These are phyloP conservation scores for Cerceris rybyensis DNA, from an alignment of 2,888 invertebrate species.

Conservation along the genomic window DNA sequence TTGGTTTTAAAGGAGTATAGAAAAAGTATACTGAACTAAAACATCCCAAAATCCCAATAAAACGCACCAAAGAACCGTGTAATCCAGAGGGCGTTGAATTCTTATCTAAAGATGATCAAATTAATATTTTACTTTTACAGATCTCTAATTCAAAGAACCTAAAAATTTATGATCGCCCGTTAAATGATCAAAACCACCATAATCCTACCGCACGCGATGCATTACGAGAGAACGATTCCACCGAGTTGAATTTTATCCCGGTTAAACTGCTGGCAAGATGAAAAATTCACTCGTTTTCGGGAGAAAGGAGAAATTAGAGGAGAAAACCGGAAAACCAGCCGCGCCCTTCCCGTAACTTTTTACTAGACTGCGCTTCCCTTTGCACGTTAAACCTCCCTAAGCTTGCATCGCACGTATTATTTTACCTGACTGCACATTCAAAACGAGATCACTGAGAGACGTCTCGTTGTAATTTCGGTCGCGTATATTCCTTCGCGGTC, in stretches of 20 bases:
- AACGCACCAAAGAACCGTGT: too few relatives aligned
- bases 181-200: neutral
- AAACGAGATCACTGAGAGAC: slow-evolving; percentile 3
- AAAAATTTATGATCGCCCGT: neutral
- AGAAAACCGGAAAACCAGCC: slow-evolving; percentile 3
- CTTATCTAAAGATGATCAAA: too few relatives aligned
- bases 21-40: too few relatives aligned
- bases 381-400: neutral
- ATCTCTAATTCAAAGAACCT: too few relatives aligned
- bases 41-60: too few relatives aligned
- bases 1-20: too few relatives aligned
- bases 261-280: neutral
- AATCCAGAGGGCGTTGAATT: too few relatives aligned
- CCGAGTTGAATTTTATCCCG: neutral
- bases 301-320: neutral
- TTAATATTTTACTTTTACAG: too few relatives aligned
- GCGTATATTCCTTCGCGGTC: neutral
- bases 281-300: neutral
- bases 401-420: neutral
- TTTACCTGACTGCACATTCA: neutral
- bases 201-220: neutral
- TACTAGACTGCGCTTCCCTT: neutral
- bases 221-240: neutral
- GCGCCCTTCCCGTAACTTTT: slow-evolving; percentile 7
- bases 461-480: slow-evolving; percentile 1